Percentiles rank a stretch among this genome's conserved stretches.
These are phyloP conservation scores for Volucella inanis DNA, from an alignment of 2,888 invertebrate genomes.

Conservation along the genomic window DNA sequence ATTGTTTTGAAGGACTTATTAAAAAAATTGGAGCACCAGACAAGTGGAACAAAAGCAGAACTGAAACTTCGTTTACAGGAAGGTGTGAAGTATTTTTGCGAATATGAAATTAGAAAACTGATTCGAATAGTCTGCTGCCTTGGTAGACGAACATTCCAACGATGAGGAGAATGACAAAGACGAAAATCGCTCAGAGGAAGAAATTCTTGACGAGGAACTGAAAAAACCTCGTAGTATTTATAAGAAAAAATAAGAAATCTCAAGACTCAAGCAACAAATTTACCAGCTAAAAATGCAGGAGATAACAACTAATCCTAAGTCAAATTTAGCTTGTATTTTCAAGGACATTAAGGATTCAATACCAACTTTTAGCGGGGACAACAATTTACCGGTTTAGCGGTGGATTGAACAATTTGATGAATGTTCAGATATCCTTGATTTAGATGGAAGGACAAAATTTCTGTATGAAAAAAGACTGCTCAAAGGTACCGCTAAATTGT, in stretches of 20 bases:
- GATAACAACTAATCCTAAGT: background rate
- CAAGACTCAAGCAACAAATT: slow-evolving; percentile 17
- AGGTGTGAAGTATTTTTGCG: background rate
- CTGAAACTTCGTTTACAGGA: slow-evolving; percentile 9
- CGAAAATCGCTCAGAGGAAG: slow-evolving; percentile 3
- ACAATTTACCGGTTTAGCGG: too few relatives aligned
- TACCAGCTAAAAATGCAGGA: slow-evolving; percentile 16
- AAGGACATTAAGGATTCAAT: slow-evolving; percentile 23
- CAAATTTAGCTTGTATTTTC: slow-evolving; percentile 11
- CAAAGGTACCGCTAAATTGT: too few relatives aligned
- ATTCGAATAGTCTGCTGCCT: background rate
- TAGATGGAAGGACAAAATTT: too few relatives aligned
- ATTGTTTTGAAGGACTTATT: slow-evolving; percentile 13
- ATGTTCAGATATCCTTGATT: too few relatives aligned
- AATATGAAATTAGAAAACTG: slow-evolving; percentile 7
- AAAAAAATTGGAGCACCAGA: background rate
- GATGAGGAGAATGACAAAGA: background rate
- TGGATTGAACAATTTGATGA: too few relatives aligned
- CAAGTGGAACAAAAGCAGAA: too few relatives aligned
- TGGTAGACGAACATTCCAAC: background rate
- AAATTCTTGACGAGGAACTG: slow-evolving; percentile 7
- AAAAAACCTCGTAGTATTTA: slow-evolving; percentile 14
- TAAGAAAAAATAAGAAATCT: slow-evolving; percentile 30
- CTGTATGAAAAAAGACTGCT: too few relatives aligned
- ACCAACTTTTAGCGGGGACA: too few relatives aligned